Evolutionary conservation across 2,888 invertebrate genomes (phyloP).

Genomic region (Rhagonycha lutea): DNA sequence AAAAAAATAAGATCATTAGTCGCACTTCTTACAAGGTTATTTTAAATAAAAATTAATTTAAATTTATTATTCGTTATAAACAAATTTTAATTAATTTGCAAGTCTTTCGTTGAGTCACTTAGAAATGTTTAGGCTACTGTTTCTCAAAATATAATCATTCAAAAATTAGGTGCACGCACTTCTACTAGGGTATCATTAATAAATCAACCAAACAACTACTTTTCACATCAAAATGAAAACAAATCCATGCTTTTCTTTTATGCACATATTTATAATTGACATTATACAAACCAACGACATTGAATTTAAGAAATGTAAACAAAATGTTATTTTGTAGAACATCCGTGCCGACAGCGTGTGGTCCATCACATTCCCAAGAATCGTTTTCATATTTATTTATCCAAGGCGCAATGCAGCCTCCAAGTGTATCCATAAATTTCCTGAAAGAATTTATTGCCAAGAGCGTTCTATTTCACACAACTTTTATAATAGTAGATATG

Average conservation of each 20-base stretch:
- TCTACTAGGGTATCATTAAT: neutral
- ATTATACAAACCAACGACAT: neutral
- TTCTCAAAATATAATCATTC: neutral
- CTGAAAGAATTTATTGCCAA: constrained; percentile 31
- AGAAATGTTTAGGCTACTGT: neutral
- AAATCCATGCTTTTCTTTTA: neutral
- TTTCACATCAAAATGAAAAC: too few relatives aligned
- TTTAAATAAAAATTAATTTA: neutral
- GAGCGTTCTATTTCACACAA: constrained; percentile 9
- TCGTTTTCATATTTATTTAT: constrained; percentile 53
- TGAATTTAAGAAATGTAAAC: neutral
- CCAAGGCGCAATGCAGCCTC: constrained; percentile 48
- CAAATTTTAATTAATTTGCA: neutral
- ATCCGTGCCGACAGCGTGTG: constrained; percentile 43
- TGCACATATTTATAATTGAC: neutral
- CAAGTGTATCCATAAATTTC: constrained; percentile 50
- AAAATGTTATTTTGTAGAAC: constrained; percentile 4
- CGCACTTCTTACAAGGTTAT: neutral
- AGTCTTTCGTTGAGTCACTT: neutral
- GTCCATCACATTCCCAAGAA: constrained; percentile 46
- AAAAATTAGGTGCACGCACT: neutral
- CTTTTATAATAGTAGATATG: neutral
- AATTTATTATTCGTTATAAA: neutral
- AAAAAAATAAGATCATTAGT: neutral
- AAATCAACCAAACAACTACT: neutral